These are phyloP conservation scores for Miltochrista miniata DNA, from an alignment of 2,888 invertebrate species.

Conservation along the genomic window DNA sequence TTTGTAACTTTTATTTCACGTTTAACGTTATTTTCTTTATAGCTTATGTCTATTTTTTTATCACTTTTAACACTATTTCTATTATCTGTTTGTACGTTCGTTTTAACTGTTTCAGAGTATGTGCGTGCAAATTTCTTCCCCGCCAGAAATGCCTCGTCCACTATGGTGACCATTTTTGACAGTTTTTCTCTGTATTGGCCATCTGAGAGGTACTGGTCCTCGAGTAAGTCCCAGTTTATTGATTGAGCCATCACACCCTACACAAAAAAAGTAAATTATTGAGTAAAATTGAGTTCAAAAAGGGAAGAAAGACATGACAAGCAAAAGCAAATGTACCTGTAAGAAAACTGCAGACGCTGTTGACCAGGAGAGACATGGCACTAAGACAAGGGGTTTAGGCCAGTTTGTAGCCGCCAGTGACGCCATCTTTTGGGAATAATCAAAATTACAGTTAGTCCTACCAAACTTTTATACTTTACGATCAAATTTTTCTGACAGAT, in stretches of 20 bases:
- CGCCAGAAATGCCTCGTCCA: slow-evolving; percentile 88
- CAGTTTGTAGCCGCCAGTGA: slow-evolving; percentile 98
- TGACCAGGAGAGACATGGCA: slow-evolving; percentile 98
- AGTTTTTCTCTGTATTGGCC: slow-evolving; percentile 91
- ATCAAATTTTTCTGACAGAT: too few relatives aligned
- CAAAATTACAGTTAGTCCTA: neutral
- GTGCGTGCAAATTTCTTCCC: slow-evolving; percentile 89
- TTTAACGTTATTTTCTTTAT: slow-evolving; percentile 23
- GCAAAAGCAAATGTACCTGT: slow-evolving; percentile 78
- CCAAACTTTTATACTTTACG: too few relatives aligned
- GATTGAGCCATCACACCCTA: slow-evolving; percentile 98
- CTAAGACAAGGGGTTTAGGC: slow-evolving; percentile 96
- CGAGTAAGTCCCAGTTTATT: slow-evolving; percentile 96
- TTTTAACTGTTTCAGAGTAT: slow-evolving; percentile 67
- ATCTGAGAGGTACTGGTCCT: slow-evolving; percentile 93
- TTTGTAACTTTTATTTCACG: slow-evolving; percentile 57
- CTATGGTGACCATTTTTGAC: slow-evolving; percentile 92
- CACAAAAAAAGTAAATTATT: slow-evolving; percentile 32
- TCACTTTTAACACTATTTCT: neutral
- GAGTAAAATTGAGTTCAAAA: too few relatives aligned
- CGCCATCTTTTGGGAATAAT: slow-evolving; percentile 90
- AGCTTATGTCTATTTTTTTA: slow-evolving; percentile 8
- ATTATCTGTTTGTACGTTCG: slow-evolving; percentile 2
- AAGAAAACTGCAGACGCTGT: slow-evolving; percentile 98
- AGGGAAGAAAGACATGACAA: too few relatives aligned